Evolutionary conservation across 2,797 vertebrate species (phyloP).

Genomic region (Helarctos malayanus): DNA sequence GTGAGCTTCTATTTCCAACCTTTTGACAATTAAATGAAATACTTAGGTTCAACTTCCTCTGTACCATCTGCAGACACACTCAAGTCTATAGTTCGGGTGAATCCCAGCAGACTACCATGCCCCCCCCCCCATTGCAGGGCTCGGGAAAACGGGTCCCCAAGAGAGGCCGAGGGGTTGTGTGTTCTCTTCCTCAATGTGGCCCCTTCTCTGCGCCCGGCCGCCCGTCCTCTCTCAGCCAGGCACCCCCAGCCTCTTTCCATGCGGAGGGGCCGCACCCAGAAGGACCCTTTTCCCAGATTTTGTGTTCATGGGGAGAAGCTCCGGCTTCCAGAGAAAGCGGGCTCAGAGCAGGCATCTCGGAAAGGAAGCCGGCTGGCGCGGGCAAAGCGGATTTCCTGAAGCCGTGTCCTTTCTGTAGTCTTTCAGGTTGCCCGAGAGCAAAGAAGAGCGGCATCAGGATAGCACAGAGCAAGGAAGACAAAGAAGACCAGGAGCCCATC

Average conservation of each 20-base stretch:
- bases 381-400: slow-evolving; percentile 59
- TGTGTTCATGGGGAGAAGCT: not conserved
- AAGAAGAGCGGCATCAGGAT: slow-evolving; percentile 99
- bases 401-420: slow-evolving; percentile 90
- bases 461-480: slow-evolving; percentile 99
- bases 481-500: slow-evolving; percentile 99
- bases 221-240: not conserved
- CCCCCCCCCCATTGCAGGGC: not conserved
- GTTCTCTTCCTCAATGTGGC: rapidly evolving
- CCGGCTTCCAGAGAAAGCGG: not conserved
- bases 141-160: not conserved
- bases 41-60: not conserved
- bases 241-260: not conserved
- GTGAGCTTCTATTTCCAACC: not conserved
- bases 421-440: slow-evolving; percentile 99
- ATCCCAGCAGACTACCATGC: rapidly evolving
- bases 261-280: not conserved
- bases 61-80: rapidly evolving
- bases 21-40: not conserved
- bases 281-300: too few species aligned
- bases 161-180: rapidly evolving
- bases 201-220: rapidly evolving
- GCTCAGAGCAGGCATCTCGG: rapidly evolving
- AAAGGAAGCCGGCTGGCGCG: too few species aligned
- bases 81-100: rapidly evolving